phyloP scores from a whole-genome alignment of 2,888 invertebrate genomes.

The Fragum fragum region DNA sequence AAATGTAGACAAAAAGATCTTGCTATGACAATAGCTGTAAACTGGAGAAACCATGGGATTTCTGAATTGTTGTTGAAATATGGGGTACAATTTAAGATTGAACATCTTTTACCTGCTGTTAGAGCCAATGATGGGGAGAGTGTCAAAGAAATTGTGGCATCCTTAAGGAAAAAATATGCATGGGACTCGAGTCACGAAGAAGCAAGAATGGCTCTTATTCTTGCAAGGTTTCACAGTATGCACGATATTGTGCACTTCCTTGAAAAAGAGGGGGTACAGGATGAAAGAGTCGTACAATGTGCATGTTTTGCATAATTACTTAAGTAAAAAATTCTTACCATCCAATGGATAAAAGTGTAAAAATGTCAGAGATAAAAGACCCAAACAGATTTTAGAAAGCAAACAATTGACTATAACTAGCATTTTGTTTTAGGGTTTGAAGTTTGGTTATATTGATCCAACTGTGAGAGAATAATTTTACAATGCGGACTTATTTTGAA shows the following conservation, averaged over 20 bases:
- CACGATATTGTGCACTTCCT: conserved; percentile 33
- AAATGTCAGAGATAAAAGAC: too few species aligned
- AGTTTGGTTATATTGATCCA: too few species aligned
- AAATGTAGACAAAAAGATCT: conserved; percentile 59
- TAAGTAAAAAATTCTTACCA: too few species aligned
- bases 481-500: too few species aligned
- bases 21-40: conserved; percentile 56
- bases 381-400: too few species aligned
- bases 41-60: conserved; percentile 47
- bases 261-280: conserved; percentile 46
- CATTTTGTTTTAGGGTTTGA: too few species aligned
- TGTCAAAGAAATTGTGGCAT: conserved; percentile 40
- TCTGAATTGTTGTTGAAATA: conserved; percentile 44
- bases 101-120: conserved; percentile 53
- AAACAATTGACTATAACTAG: too few species aligned
- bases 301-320: conserved; percentile 19
- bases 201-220: conserved; percentile 39
- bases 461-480: too few species aligned
- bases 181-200: conserved; percentile 32
- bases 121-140: conserved; percentile 49
- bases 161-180: conserved; percentile 32
- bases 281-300: conserved; percentile 27
- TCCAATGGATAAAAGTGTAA: too few species aligned
- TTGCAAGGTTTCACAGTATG: conserved; percentile 38
- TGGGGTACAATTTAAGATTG: conserved; percentile 45